A percentile compares a stretch with the other conserved stretches of the same genome.
Evolutionary conservation across 2,113 vertebrate genomes (phyloP).

Genomic region (Nycticryphes semicollaris): DNA sequence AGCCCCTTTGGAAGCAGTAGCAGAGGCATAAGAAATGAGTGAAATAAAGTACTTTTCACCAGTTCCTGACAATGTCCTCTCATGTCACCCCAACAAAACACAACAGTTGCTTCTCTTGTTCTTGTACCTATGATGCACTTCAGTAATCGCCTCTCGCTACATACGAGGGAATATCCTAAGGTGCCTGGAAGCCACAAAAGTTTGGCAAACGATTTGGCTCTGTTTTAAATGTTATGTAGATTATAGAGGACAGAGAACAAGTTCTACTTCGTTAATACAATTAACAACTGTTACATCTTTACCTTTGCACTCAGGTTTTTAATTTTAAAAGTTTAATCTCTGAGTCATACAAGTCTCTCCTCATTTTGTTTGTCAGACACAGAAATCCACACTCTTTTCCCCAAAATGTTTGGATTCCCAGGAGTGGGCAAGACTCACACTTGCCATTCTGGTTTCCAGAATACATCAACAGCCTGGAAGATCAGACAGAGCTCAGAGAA

Average conservation of each 20-base stretch:
- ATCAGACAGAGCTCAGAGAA: not conserved
- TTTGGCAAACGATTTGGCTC: conserved; percentile 60
- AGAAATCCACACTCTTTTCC: not conserved
- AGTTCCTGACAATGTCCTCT: not conserved
- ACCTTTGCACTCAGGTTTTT: conserved; percentile 40
- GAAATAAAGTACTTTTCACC: not conserved
- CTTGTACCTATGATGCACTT: not conserved
- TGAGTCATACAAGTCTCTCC: not conserved
- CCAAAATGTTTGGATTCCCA: not conserved
- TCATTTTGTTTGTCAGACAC: not conserved
- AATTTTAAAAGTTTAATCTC: conserved; percentile 31
- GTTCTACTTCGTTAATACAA: conserved; percentile 64
- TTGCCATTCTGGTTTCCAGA: not conserved
- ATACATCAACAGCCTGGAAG: not conserved
- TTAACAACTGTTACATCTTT: conserved; percentile 52
- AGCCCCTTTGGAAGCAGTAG: not conserved
- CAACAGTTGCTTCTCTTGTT: not conserved
- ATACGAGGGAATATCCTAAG: not conserved
- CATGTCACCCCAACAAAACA: not conserved
- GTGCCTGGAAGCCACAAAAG: conserved; percentile 49
- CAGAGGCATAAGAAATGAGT: accelerated
- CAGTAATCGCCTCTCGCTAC: not conserved
- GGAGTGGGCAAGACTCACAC: not conserved
- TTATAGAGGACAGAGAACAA: conserved; percentile 57
- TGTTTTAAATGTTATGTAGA: conserved; percentile 65